These are phyloP conservation scores for Thryonomys swinderianus DNA, from an alignment of 2,113 vertebrate genomes.

Conservation along the genomic window DNA sequence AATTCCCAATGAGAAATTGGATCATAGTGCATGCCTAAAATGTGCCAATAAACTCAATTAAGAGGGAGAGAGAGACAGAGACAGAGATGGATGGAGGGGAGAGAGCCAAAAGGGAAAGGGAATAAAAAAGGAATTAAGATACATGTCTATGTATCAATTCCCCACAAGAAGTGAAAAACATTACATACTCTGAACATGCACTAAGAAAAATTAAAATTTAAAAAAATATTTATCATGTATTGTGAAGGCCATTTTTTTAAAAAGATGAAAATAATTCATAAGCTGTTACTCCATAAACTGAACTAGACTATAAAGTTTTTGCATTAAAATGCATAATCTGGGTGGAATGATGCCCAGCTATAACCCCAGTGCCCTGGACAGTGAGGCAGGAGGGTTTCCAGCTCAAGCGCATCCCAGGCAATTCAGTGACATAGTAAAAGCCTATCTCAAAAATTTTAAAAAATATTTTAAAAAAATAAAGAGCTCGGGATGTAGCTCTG, in stretches of 20 bases:
- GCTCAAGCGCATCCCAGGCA: not conserved
- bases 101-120: no score
- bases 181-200: not conserved
- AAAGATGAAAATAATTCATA: not conserved
- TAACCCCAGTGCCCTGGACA: not conserved
- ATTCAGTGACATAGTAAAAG: not conserved
- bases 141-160: not conserved
- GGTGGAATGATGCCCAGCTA: not conserved
- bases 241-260: not conserved
- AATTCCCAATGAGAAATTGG: no score
- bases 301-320: not conserved
- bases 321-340: not conserved
- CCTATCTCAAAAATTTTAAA: not conserved
- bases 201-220: not conserved
- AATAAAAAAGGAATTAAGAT: not conserved
- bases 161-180: not conserved
- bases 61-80: not conserved
- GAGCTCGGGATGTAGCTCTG: not conserved
- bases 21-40: no score
- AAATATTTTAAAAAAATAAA: not conserved
- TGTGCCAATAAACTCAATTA: no score
- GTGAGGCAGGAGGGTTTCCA: not conserved
- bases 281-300: not conserved
- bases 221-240: not conserved
- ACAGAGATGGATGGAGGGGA: not conserved